Conservation (phyloP, 2,797 vertebrate species). For the Hozukius guyotensis region DNA sequence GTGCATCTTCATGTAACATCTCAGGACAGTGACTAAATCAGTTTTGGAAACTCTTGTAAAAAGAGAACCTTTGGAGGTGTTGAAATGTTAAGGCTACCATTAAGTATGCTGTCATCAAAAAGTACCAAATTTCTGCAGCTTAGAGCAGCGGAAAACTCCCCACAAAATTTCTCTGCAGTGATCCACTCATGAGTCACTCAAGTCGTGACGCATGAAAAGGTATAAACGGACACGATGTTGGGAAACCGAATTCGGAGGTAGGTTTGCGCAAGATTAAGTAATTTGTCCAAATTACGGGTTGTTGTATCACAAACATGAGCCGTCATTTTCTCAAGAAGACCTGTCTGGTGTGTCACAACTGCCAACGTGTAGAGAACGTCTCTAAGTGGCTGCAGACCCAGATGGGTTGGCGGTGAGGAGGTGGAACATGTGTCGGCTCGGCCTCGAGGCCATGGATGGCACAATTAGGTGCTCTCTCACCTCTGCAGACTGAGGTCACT, state of each 20-base stretch:
- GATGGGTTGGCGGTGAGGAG: conserved; percentile 42
- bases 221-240: conserved; percentile 45
- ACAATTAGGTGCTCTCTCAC: conserved; percentile 81
- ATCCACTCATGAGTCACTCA: conserved; percentile 62
- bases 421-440: conserved; percentile 66
- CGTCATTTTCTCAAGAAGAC: conserved; percentile 33
- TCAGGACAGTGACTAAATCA: background rate
- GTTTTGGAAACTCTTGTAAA: background rate
- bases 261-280: conserved; percentile 30
- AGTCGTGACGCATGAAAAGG: conserved; percentile 59
- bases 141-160: conserved; percentile 47
- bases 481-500: conserved; percentile 69
- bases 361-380: conserved; percentile 36
- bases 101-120: conserved; percentile 56
- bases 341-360: conserved; percentile 62
- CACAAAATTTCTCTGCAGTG: conserved; percentile 42
- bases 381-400: conserved; percentile 69
- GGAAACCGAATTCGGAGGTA: conserved; percentile 43
- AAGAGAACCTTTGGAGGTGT: background rate
- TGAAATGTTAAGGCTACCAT: conserved; percentile 30
- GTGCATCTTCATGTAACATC: background rate
- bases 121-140: conserved; percentile 49
- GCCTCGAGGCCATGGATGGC: conserved; percentile 72
- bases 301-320: background rate
- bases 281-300: conserved; percentile 6